These are phyloP conservation scores for Timandra comae DNA, from an alignment of 2,888 invertebrate genomes.

Conservation along the genomic window DNA sequence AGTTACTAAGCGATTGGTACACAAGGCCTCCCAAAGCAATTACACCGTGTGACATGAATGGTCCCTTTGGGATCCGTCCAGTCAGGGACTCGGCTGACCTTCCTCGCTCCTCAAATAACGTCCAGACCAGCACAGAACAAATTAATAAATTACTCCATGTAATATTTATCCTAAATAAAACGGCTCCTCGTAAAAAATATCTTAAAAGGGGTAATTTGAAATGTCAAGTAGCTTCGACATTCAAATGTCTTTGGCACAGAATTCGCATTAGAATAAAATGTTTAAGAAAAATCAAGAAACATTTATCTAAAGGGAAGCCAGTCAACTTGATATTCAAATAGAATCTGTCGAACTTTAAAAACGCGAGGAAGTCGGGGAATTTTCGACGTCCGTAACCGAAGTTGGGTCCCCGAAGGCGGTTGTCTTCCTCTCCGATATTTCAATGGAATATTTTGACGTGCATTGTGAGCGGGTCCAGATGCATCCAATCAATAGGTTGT, in stretches of 20 bases:
- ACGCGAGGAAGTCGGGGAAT: slow-evolving; percentile 33
- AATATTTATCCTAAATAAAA: no score
- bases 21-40: slow-evolving; percentile 40
- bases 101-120: slow-evolving; percentile 26
- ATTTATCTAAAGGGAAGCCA: slow-evolving; percentile 22
- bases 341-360: slow-evolving; percentile 38
- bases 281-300: slow-evolving; percentile 15
- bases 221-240: slow-evolving; percentile 18
- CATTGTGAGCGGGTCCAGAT: slow-evolving; percentile 30
- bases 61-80: slow-evolving; percentile 27
- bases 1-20: slow-evolving; percentile 26
- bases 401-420: slow-evolving; percentile 27
- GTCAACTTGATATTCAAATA: slow-evolving; percentile 43
- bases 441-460: slow-evolving; percentile 27
- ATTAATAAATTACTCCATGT: no score
- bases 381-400: slow-evolving; percentile 32
- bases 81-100: slow-evolving; percentile 29
- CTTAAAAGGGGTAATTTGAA: slow-evolving; percentile 8
- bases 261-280: slow-evolving; percentile 2
- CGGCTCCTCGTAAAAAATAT: no score
- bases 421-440: slow-evolving; percentile 29
- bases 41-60: slow-evolving; percentile 34
- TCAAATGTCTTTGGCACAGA: not conserved
- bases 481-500: slow-evolving; percentile 46
- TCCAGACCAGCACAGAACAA: slow-evolving; percentile 8